Evolutionary conservation across 2,888 invertebrate genomes (phyloP), one percentile per base, ranked within the genome.

Genomic region (Leucozona laternaria): DNA sequence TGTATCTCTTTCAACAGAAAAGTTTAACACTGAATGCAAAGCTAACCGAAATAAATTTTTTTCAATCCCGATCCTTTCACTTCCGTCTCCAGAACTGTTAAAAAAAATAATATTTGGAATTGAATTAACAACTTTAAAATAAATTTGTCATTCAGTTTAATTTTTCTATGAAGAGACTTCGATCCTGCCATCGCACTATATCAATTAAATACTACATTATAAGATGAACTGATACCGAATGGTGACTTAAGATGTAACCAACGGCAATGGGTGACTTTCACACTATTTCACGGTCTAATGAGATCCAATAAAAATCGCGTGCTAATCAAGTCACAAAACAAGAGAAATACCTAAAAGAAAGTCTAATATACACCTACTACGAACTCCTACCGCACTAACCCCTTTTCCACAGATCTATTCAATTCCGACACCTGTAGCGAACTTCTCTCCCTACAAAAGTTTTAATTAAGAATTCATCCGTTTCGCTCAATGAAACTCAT

Each of bases 401-500:
- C 79, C 68, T 73, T 83, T 62, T 31, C 43, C 57, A 64, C 15
- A 20, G 53, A 53, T 28, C 10, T 15, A 62, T 15, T 17, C 40
- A 15, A 40, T 40, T 62, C 64, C 25, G 43, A 28, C 55, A 50
- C 64, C 50, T 31, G 6, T 22, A 22, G 20, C 37, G 1, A 11
- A 37, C 17, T 28, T 45, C n/a, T 34, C 25, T 43, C 48, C 31
- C 50, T 45, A 20, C n/a, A n/a, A n/a, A n/a, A 40, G 8, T 45
- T 58, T 50, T 22, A 73, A 48, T 73, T 48, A 73, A 55, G 53
- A 55, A 79, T n/a, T 71, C 31, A 73, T 68, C 64, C 72, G 84
- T 76, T 76, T 76, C 84, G 84, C 84, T 84, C 60, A 80, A 77
- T 80, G 80, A 76, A 71, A n/a, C 45, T 77, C 77, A 55, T 79